phyloP scores from a whole-genome alignment of 2,888 invertebrate genomes.

The Drosophila siamana region DNA sequence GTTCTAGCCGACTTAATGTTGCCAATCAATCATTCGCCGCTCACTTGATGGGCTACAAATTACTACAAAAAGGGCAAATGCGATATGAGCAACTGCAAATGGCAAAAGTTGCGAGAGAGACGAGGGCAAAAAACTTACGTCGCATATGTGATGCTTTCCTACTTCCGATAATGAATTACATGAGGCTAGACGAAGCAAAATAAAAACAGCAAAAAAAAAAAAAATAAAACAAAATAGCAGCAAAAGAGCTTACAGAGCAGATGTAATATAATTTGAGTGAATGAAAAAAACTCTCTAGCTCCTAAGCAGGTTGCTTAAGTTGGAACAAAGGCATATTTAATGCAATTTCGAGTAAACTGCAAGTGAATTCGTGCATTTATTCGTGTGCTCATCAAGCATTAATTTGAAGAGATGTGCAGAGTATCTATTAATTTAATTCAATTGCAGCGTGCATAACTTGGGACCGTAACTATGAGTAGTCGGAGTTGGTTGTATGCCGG shows the following conservation, averaged over 20 bases:
- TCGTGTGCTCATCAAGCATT: too few species aligned
- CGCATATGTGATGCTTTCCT: constrained; percentile 42
- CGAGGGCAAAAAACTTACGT: constrained; percentile 40
- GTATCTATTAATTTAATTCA: constrained; percentile 60
- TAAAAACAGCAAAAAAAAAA: too few species aligned
- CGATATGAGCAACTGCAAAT: constrained; percentile 23
- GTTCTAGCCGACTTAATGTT: constrained; percentile 50
- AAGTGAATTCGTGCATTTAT: too few species aligned
- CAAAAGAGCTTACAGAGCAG: background rate
- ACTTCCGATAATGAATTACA: constrained; percentile 49
- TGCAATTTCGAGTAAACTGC: background rate
- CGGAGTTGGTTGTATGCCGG: too few species aligned
- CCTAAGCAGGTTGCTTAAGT: too few species aligned
- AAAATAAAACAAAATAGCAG: background rate
- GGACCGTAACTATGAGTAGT: too few species aligned
- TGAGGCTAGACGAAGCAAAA: constrained; percentile 11
- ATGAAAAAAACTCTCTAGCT: background rate
- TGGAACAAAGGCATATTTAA: too few species aligned
- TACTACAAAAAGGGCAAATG: constrained; percentile 53
- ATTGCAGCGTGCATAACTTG: constrained; percentile 64
- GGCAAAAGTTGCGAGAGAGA: constrained; percentile 46
- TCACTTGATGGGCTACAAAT: constrained; percentile 57
- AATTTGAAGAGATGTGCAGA: too few species aligned
- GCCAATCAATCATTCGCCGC: constrained; percentile 63
- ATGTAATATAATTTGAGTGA: constrained; percentile 1